phyloP scores from a whole-genome alignment of 2,797 vertebrate species.

The Setipinna tenuifilis region DNA sequence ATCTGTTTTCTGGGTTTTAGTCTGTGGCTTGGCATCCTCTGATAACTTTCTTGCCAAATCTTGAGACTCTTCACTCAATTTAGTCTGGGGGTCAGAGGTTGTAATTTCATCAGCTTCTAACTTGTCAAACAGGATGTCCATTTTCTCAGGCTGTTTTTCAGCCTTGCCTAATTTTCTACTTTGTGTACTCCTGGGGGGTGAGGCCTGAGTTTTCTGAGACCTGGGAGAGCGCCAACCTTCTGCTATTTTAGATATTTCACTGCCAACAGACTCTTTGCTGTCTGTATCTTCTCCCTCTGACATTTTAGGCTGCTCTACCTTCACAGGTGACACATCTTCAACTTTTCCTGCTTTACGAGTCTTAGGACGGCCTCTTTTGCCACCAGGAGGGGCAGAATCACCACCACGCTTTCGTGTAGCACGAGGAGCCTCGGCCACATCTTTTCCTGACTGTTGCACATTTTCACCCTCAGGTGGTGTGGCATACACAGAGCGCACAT shows the following conservation, averaged over 20 bases:
- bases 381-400: slow-evolving; percentile 74
- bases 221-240: slow-evolving; percentile 92
- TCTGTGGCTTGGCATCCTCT: slow-evolving; percentile 67
- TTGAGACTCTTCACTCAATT: slow-evolving; percentile 61
- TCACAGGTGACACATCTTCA: slow-evolving; percentile 82
- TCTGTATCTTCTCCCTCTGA: slow-evolving; percentile 79
- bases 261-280: slow-evolving; percentile 72
- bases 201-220: slow-evolving; percentile 82
- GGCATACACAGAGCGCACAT: slow-evolving; percentile 94
- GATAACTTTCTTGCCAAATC: slow-evolving; percentile 70
- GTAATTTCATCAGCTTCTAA: slow-evolving; percentile 65
- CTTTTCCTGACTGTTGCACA: slow-evolving; percentile 79
- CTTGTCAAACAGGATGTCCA: slow-evolving; percentile 40
- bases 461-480: slow-evolving; percentile 85
- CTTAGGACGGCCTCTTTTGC: slow-evolving; percentile 79
- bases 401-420: slow-evolving; percentile 86
- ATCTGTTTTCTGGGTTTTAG: slow-evolving; percentile 60
- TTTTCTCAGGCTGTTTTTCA: slow-evolving; percentile 75
- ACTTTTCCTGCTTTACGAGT: slow-evolving; percentile 73
- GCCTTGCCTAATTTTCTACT: slow-evolving; percentile 82
- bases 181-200: slow-evolving; percentile 62
- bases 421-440: slow-evolving; percentile 81
- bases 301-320: slow-evolving; percentile 76
- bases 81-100: slow-evolving; percentile 62
- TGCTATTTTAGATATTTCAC: slow-evolving; percentile 75